Evolutionary conservation across 2,888 invertebrate species (phyloP).

Genomic region (Nematopogon swammerdamellus): DNA sequence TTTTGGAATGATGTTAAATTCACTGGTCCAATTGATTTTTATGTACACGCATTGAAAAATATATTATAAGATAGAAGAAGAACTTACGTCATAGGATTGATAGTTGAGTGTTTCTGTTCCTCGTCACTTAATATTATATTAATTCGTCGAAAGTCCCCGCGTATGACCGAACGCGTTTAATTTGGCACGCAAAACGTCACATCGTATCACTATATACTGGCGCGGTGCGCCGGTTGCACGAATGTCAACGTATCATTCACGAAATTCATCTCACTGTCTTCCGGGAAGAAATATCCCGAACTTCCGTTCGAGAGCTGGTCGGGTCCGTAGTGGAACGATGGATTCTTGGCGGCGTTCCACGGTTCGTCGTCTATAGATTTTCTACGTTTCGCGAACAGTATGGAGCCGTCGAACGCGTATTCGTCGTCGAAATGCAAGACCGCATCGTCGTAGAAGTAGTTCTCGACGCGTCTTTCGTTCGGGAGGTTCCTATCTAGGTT

Average conservation of each 20-base stretch:
- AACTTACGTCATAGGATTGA: too few species aligned
- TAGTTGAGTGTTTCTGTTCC: too few species aligned
- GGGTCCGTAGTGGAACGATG: slow-evolving; percentile 10
- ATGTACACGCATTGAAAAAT: too few species aligned
- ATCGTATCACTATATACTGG: slow-evolving; percentile 45
- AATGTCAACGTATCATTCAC: slow-evolving; percentile 47
- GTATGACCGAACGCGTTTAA: neutral
- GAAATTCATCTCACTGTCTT: slow-evolving; percentile 28
- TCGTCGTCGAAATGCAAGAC: slow-evolving; percentile 48
- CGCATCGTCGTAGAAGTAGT: slow-evolving; percentile 50
- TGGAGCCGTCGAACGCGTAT: slow-evolving; percentile 47
- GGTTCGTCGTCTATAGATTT: slow-evolving; percentile 34
- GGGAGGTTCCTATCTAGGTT: slow-evolving; percentile 44
- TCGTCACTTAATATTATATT: too few species aligned
- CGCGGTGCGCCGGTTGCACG: slow-evolving; percentile 41
- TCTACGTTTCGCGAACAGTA: slow-evolving; percentile 44
- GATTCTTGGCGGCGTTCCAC: slow-evolving; percentile 24
- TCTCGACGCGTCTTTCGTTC: slow-evolving; percentile 25
- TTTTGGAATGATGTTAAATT: too few species aligned
- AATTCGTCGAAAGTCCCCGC: too few species aligned
- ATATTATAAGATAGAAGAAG: too few species aligned
- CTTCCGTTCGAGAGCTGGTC: slow-evolving; percentile 43
- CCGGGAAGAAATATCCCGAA: slow-evolving; percentile 43
- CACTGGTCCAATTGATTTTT: too few species aligned
- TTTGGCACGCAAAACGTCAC: too few species aligned